phyloP scores from a whole-genome alignment of 2,113 vertebrate species.

The Rhineura floridana region DNA sequence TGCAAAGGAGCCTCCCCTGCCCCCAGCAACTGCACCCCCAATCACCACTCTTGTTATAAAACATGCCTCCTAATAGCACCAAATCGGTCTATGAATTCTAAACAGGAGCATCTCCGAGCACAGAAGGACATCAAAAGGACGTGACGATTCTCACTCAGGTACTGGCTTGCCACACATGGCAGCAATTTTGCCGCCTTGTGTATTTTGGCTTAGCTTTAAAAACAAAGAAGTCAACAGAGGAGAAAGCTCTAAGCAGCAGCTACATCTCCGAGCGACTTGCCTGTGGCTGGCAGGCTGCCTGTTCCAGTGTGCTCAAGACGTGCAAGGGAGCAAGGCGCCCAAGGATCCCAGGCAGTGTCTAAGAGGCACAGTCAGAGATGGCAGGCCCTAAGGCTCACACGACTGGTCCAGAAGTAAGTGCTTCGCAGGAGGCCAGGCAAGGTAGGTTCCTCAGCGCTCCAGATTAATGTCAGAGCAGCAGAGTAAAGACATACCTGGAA shows the following conservation, averaged over 20 bases:
- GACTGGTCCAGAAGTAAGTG: no score
- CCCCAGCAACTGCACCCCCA: neutral
- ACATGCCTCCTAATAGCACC: neutral
- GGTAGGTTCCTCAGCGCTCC: neutral
- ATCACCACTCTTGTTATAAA: neutral
- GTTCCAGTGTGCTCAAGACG: no score
- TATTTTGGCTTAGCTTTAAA: neutral
- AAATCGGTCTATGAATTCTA: neutral
- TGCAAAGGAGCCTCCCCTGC: rapidly evolving
- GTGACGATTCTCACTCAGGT: neutral
- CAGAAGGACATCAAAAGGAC: neutral
- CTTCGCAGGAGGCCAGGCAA: no score
- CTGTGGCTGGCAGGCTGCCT: no score
- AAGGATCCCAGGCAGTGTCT: no score
- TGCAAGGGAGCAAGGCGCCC: no score
- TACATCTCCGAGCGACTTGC: neutral
- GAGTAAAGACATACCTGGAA: no score
- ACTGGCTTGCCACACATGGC: neutral
- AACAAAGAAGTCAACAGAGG: neutral
- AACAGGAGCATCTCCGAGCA: neutral
- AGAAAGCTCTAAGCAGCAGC: neutral
- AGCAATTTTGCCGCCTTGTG: neutral
- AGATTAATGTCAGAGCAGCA: neutral
- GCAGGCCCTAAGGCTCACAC: no score
- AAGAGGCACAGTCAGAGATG: no score